phyloP scores from a whole-genome alignment of 1,140 invertebrate species.

The Pseudoatta argentina region DNA sequence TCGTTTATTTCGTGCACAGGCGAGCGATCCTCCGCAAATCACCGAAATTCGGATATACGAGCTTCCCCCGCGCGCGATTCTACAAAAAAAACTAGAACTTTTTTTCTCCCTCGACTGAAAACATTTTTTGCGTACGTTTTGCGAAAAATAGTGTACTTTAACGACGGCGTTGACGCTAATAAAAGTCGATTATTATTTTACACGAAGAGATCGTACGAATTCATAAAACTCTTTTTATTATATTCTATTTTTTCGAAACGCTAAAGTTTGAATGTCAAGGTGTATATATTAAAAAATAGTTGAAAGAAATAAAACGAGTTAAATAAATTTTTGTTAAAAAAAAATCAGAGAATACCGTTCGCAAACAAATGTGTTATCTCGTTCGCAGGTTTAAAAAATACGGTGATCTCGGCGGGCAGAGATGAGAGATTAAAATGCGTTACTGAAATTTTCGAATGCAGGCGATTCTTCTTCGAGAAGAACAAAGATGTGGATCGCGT shows the following conservation, averaged over 20 bases:
- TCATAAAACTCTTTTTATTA: neutral
- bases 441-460: neutral
- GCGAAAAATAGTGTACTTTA: constrained; percentile 14
- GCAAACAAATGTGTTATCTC: neutral
- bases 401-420: neutral
- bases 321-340: no score
- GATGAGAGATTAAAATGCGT: constrained; percentile 2
- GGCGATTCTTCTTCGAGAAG: neutral
- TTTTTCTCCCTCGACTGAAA: neutral
- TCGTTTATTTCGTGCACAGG: constrained; percentile 34
- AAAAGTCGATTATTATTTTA: constrained; percentile 7
- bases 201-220: neutral
- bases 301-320: no score
- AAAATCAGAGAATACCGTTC: neutral
- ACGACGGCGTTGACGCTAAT: neutral
- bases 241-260: neutral
- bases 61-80: neutral
- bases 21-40: constrained; percentile 10
- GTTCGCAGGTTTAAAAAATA: neutral
- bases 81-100: neutral
- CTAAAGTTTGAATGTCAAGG: neutral
- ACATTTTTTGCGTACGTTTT: neutral
- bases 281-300: no score
- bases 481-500: neutral
- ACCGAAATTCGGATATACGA: constrained; percentile 37